Conservation (phyloP, 2,113 vertebrate species). For the Vulpes ferrilata region DNA sequence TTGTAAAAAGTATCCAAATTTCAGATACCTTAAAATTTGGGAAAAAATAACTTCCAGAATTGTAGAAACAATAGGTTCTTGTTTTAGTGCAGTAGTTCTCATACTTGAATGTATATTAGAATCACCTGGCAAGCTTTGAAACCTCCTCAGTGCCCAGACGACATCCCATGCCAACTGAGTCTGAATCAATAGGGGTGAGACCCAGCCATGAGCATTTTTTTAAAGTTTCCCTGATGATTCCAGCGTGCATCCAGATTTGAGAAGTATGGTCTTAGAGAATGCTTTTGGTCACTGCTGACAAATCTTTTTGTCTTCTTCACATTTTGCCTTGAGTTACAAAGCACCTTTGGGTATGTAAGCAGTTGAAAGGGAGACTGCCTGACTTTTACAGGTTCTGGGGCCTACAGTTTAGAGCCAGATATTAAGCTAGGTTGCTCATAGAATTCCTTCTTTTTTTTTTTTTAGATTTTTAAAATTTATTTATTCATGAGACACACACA, state of each 20-base stretch:
- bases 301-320: background rate
- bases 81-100: background rate
- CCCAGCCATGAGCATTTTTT: background rate
- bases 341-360: background rate
- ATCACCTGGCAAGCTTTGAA: background rate
- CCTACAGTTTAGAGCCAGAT: background rate
- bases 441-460: background rate
- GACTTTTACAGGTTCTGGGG: background rate
- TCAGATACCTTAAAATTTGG: background rate
- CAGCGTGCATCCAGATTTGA: background rate
- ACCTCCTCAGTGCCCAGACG: background rate
- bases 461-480: too few relatives aligned
- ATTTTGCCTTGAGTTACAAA: slow-evolving; percentile 25
- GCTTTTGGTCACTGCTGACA: background rate
- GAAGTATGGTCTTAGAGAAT: background rate
- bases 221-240: background rate
- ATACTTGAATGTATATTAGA: background rate
- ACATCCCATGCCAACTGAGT: background rate
- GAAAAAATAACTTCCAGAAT: background rate
- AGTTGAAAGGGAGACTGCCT: background rate
- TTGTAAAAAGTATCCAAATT: background rate
- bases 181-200: background rate
- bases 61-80: background rate
- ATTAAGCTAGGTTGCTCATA: background rate
- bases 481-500: too few relatives aligned